These are phyloP conservation scores for Formica aserva DNA, from an alignment of 2,888 invertebrate species.

Conservation along the genomic window DNA sequence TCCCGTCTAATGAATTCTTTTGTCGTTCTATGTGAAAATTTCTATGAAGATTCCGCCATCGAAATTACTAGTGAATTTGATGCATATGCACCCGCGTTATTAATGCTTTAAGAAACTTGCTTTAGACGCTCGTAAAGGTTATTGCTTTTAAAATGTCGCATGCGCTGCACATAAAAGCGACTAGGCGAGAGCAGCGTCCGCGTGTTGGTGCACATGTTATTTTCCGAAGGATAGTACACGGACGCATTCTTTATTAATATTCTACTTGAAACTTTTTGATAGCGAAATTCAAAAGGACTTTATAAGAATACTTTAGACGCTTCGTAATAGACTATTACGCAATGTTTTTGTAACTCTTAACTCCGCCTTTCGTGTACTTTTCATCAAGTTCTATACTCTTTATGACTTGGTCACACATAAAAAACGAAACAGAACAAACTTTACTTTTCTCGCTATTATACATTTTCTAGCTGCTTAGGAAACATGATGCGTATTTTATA, in stretches of 20 bases:
- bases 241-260: conserved; percentile 49
- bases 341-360: conserved; percentile 7
- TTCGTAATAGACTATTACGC: conserved; percentile 30
- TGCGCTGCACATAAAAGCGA: conserved; percentile 30
- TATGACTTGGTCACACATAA: background rate
- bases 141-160: conserved; percentile 53
- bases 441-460: background rate
- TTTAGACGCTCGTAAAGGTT: conserved; percentile 50
- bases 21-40: conserved; percentile 39
- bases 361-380: conserved; percentile 22
- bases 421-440: background rate
- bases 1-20: conserved; percentile 42
- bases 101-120: conserved; percentile 52
- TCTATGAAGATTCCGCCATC: conserved; percentile 31
- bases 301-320: conserved; percentile 35
- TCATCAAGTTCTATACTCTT: conserved; percentile 25
- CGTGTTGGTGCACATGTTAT: conserved; percentile 24
- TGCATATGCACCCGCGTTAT: conserved; percentile 47
- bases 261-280: conserved; percentile 49
- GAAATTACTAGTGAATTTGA: conserved; percentile 39
- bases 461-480: background rate
- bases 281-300: conserved; percentile 39
- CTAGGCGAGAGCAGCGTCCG: conserved; percentile 7
- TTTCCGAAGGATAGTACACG: conserved; percentile 1
- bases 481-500: background rate